These are phyloP conservation scores for Grus americana DNA, from an alignment of 2,113 vertebrate genomes.

Conservation along the genomic window DNA sequence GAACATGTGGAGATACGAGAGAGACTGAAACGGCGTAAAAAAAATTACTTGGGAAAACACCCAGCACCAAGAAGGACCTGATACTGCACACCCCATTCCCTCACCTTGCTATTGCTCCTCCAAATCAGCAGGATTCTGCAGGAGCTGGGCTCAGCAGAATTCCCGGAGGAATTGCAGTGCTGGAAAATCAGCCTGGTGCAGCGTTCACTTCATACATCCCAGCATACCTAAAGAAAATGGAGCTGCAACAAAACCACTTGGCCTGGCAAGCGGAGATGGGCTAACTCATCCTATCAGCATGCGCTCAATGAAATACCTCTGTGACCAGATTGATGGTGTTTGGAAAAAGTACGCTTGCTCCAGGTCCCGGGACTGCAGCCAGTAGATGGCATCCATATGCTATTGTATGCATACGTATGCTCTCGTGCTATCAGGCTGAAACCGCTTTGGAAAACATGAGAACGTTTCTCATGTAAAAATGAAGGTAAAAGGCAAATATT, in stretches of 20 bases:
- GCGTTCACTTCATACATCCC: neutral
- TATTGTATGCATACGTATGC: fast-evolving
- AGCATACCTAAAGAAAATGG: fast-evolving
- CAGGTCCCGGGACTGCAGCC: neutral
- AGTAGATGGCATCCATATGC: neutral
- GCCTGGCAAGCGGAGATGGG: neutral
- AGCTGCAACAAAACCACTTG: neutral
- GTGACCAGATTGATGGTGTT: neutral
- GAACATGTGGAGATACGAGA: neutral
- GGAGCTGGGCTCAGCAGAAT: neutral
- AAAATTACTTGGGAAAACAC: neutral
- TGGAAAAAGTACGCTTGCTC: neutral
- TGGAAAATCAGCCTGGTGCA: neutral
- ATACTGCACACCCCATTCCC: neutral
- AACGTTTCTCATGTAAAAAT: neutral
- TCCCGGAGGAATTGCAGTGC: neutral
- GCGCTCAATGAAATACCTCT: neutral
- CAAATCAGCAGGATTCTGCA: neutral
- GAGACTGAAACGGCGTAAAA: neutral
- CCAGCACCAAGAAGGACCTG: neutral
- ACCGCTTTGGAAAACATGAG: neutral
- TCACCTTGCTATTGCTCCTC: neutral
- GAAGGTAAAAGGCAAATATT: neutral
- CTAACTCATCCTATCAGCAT: neutral
- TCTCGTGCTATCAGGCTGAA: neutral